Evolutionary conservation across 2,113 vertebrate genomes (phyloP).

Genomic region (Erinaceus europaeus): DNA sequence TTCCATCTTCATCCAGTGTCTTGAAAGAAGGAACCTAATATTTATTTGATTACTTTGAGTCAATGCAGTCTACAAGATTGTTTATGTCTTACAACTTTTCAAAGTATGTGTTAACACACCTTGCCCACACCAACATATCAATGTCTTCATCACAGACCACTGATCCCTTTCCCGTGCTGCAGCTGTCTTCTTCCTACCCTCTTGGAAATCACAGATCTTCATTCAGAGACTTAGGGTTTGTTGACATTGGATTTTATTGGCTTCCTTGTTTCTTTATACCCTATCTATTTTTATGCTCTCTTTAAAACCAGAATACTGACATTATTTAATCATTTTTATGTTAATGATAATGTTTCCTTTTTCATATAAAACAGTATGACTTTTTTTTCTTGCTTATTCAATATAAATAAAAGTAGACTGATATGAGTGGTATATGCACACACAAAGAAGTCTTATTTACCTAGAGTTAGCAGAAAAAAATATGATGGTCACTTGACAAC

Average conservation of each 20-base stretch:
- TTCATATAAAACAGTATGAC: neutral
- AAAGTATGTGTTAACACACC: no score
- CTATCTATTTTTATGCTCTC: no score
- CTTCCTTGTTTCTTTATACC: neutral
- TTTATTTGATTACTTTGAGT: no score
- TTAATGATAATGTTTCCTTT: neutral
- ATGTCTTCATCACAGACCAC: no score
- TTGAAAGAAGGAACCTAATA: neutral
- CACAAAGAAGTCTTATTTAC: slow-evolving; percentile 32
- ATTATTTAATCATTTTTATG: slow-evolving; percentile 1
- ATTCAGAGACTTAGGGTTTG: no score
- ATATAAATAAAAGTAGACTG: slow-evolving; percentile 3
- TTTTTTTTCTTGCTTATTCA: neutral
- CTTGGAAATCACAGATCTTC: no score
- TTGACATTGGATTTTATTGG: neutral
- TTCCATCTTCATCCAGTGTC: neutral
- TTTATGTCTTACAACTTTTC: no score
- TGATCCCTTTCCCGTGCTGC: no score
- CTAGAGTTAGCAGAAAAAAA: neutral
- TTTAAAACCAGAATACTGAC: neutral
- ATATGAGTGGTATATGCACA: neutral
- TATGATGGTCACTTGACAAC: slow-evolving; percentile 48
- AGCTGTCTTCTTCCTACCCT: no score
- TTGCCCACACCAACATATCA: no score
- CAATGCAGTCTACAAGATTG: no score